Evolutionary conservation across 1,140 invertebrate genomes (phyloP), one percentile per base, ranked within the genome.

Genomic region (Anastrepha obliqua): DNA sequence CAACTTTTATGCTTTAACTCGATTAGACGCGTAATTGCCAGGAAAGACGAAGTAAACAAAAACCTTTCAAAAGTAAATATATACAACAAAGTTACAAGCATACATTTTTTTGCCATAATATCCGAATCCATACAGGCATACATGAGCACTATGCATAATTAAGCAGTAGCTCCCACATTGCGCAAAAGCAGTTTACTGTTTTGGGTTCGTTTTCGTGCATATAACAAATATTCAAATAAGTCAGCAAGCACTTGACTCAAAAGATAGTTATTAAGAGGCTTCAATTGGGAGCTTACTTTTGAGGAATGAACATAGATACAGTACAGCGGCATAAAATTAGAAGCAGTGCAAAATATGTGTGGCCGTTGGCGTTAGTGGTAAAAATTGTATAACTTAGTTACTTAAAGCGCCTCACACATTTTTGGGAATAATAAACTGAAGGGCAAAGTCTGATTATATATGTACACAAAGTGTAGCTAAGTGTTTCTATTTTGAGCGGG

Each of bases 41-140:
- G 9, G 20, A 17, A 42, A 81, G 20, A 81, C 7, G 74, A 20
- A 81, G 74, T 81, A 81, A 81, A 81, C 74, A 55, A 81, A 81
- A 81, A 20, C 20, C 47, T 47, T 74, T 74, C 67, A 5, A 74
- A 74, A 47, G 44, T 74, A 74, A 74, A 74, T 47, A 74, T 47
- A 29, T 39, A 42, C 29, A 42, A 67, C 1, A 55, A 55, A 55
- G 51, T 55, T 55, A 55, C 11, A 55, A 29, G 29, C 29, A 29
- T 29, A 29, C 0, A 29, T 29, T 29, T 11, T 2, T 55, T 55
- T 55, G 2, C 51, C 51, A 11, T 17, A 15, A 62, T 62, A 13
- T 17, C 0, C 9, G 3, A 13, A 17, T 62, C 9, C 60, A 62
- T 13, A 62, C 60, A 62, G 9, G 1, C n/a, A 62, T 62, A 13